Percentiles rank a stretch among this genome's conserved stretches.
phyloP scores from a whole-genome alignment of 2,797 vertebrate species.

The Rhabdophis nuchalis region DNA sequence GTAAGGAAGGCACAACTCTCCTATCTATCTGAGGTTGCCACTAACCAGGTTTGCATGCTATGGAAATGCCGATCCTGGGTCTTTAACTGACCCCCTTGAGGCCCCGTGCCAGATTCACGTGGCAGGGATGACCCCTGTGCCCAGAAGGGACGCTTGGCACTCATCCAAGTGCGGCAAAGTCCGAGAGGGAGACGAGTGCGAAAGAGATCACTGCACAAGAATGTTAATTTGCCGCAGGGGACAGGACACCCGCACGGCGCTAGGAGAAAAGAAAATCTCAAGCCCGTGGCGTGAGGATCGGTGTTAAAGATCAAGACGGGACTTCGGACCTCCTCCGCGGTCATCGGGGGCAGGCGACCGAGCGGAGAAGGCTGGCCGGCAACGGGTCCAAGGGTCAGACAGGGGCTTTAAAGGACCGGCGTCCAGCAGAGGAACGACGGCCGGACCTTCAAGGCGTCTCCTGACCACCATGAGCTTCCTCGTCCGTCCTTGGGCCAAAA shows the following conservation, averaged over 20 bases:
- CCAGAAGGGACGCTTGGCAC: too few relatives aligned
- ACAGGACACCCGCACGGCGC: too few relatives aligned
- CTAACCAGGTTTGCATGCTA: not conserved
- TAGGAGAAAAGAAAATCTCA: not conserved
- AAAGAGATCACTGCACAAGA: accelerated
- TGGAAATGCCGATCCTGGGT: not conserved
- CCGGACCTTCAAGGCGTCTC: not conserved
- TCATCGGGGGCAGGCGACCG: not conserved
- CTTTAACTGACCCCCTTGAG: not conserved
- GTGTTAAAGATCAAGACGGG: not conserved
- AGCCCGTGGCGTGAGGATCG: not conserved
- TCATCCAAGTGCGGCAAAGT: not conserved
- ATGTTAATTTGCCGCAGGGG: not conserved
- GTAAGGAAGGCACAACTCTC: not conserved
- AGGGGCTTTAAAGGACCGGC: not conserved
- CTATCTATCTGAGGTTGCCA: not conserved
- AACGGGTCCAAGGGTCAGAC: not conserved
- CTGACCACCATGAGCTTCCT: not conserved
- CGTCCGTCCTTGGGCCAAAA: not conserved
- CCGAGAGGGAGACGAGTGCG: too few relatives aligned
- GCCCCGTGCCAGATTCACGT: not conserved
- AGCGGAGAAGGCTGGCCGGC: not conserved
- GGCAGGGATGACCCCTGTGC: too few relatives aligned
- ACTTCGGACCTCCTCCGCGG: not conserved
- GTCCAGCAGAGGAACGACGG: not conserved